phyloP scores from a whole-genome alignment of 2,888 invertebrate genomes.

The Eupithecia vulgata region DNA sequence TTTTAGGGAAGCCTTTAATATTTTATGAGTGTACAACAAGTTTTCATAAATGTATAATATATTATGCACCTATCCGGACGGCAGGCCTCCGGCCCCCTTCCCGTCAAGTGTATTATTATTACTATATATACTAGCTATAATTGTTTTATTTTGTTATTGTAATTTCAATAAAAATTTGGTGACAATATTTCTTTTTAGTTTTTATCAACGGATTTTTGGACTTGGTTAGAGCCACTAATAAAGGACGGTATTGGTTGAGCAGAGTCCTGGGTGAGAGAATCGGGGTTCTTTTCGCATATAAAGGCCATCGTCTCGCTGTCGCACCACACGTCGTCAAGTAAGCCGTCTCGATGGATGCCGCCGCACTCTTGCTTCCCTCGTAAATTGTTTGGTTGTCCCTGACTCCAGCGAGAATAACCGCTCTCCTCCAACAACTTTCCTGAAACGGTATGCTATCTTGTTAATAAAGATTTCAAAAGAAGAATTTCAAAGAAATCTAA shows the following conservation, averaged over 20 bases:
- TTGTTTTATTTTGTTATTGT: too few relatives aligned
- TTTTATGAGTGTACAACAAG: too few relatives aligned
- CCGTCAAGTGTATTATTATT: too few relatives aligned
- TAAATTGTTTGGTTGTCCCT: neutral
- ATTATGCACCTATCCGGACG: too few relatives aligned
- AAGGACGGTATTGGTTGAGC: neutral
- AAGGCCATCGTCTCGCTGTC: slow-evolving; percentile 5
- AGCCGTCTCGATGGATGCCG: neutral
- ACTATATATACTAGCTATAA: too few relatives aligned
- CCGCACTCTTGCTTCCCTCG: neutral
- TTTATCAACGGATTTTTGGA: too few relatives aligned
- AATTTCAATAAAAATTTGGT: too few relatives aligned
- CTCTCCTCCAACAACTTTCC: slow-evolving; percentile 7
- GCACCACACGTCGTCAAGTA: slow-evolving; percentile 13
- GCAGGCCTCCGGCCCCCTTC: too few relatives aligned
- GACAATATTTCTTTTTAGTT: too few relatives aligned
- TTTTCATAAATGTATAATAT: too few relatives aligned
- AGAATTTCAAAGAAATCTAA: too few relatives aligned
- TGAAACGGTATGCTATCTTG: neutral
- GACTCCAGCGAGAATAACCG: neutral
- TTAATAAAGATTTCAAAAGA: neutral
- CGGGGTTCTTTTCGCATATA: slow-evolving; percentile 15
- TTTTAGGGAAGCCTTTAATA: too few relatives aligned
- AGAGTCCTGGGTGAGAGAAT: neutral
- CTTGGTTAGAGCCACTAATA: neutral